These are phyloP conservation scores for Oscheius sp. DNA, from an alignment of 2,888 invertebrate species.

Conservation along the genomic window DNA sequence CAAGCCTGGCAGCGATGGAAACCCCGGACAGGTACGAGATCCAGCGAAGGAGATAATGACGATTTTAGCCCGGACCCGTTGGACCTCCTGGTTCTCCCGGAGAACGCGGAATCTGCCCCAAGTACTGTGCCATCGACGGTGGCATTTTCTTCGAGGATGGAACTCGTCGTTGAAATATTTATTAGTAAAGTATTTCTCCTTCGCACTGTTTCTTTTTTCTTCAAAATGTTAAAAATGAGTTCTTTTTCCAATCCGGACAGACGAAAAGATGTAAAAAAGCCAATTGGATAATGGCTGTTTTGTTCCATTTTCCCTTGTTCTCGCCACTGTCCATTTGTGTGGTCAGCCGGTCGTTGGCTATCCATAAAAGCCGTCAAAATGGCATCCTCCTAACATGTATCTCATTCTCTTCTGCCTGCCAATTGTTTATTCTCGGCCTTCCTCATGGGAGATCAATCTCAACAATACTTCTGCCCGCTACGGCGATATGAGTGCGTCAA, in stretches of 20 bases:
- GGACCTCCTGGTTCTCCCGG: constrained; percentile 51
- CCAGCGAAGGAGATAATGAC: constrained; percentile 6
- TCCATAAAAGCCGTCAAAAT: not conserved
- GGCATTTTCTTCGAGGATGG: constrained; percentile 58
- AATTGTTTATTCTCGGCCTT: not conserved
- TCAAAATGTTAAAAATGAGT: too few species aligned
- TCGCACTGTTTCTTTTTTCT: too few species aligned
- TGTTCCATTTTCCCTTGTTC: constrained; percentile 14
- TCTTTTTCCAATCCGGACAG: not conserved
- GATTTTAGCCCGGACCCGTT: constrained; percentile 34
- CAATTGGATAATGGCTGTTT: not conserved
- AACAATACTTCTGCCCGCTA: constrained; percentile 31
- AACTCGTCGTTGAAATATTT: constrained; percentile 41
- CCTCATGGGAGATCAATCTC: constrained; percentile 23
- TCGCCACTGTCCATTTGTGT: constrained; percentile 16
- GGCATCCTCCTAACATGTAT: not conserved
- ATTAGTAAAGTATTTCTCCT: constrained; percentile 5
- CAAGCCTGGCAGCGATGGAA: constrained; percentile 29
- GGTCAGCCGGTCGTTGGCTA: constrained; percentile 14
- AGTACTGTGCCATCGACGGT: constrained; percentile 35
- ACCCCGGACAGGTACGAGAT: constrained; percentile 42
- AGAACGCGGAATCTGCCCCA: constrained; percentile 56
- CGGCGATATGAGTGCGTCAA: constrained; percentile 54
- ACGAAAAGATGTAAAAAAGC: not conserved
- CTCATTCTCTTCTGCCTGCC: not conserved